Base-by-base conservation (phyloP, 2,113 vertebrate species). In the Percopsis transmontana region DNA sequence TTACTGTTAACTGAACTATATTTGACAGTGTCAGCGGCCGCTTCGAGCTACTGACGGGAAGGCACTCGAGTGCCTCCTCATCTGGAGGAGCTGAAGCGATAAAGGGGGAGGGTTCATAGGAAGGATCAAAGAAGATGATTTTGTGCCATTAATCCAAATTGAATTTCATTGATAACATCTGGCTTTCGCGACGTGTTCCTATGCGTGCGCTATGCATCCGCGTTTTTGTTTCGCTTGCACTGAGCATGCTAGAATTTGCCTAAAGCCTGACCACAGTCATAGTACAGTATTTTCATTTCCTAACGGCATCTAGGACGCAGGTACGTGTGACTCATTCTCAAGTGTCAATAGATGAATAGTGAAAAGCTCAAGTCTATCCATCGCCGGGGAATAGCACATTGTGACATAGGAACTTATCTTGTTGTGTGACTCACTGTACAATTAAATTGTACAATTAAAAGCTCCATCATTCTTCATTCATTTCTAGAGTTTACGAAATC, bases 111-210 rank as follows among this genome's bases (percentile, higher is more conserved):
- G 71, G 71, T 61, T 1, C 1, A 18, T 55, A 68, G 70, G 62
- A 58, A 42, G 74, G 66, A 82, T 74, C 76, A 79, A 77, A 79
- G 72, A 56, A 81, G 70, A 74, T 72, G 83, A 79, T 85, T 88
- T 77, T 66, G 68, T 27, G 77, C 45, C 15, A n/a, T 81, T 79
- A 88, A 84, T 87, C 83, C 81, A 84, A 85, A 88, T 85, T 85
- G 75, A 87, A 87, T 87, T 85, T 79, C 58, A 24, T 7, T 16
- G 81, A 87, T 85, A 83, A 68, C 75, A 77, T 85, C 77, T 67
- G 58, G 71, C 61, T 80, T 52, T 79, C 77, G 85, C 53, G 41
- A 45, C 70, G 72, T 79, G 69, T 73, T 81, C 76, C n/a, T 51
- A 10, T 8, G 20, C 4, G 23, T 24, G 52, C 19, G 23, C n/a